These are phyloP conservation scores for Chlorops oryzae DNA, from an alignment of 1,140 invertebrate genomes.

Conservation along the genomic window DNA sequence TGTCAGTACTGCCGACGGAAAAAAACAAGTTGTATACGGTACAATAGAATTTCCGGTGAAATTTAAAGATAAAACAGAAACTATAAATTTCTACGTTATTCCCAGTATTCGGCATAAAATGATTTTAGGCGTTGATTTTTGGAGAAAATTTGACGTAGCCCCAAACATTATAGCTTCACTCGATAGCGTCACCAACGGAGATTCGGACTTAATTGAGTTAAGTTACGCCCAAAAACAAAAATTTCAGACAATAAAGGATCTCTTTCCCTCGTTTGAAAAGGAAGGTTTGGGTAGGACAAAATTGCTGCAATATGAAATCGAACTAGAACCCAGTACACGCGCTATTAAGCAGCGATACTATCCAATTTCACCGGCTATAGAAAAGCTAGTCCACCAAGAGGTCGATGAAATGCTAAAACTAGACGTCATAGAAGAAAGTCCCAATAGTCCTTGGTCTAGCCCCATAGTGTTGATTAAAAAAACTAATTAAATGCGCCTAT, in stretches of 20 bases:
- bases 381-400: slow-evolving; percentile 14
- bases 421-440: slow-evolving; percentile 17
- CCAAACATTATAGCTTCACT: neutral
- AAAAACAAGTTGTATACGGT: slow-evolving; percentile 1
- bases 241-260: neutral
- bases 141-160: slow-evolving; percentile 7
- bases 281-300: neutral
- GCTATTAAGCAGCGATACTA: slow-evolving; percentile 11
- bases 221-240: neutral
- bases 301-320: slow-evolving; percentile 1
- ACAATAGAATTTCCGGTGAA: neutral
- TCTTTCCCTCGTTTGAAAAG: slow-evolving; percentile 4
- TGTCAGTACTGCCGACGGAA: slow-evolving; percentile 11
- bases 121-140: slow-evolving; percentile 17
- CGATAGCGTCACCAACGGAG: neutral
- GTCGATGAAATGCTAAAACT: slow-evolving; percentile 14
- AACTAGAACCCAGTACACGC: neutral
- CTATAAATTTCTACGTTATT: slow-evolving; percentile 11
- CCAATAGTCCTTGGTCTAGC: slow-evolving; percentile 16
- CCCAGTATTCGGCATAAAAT: slow-evolving; percentile 6
- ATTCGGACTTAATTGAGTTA: neutral
- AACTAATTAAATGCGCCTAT: slow-evolving; percentile 8
- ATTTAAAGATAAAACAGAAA: slow-evolving; percentile 4
- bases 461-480: slow-evolving; percentile 7
- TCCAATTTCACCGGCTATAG: slow-evolving; percentile 15